These are phyloP conservation scores for Cryptoblepharus egeriae DNA, from an alignment of 2,797 vertebrate species.

Conservation along the genomic window DNA sequence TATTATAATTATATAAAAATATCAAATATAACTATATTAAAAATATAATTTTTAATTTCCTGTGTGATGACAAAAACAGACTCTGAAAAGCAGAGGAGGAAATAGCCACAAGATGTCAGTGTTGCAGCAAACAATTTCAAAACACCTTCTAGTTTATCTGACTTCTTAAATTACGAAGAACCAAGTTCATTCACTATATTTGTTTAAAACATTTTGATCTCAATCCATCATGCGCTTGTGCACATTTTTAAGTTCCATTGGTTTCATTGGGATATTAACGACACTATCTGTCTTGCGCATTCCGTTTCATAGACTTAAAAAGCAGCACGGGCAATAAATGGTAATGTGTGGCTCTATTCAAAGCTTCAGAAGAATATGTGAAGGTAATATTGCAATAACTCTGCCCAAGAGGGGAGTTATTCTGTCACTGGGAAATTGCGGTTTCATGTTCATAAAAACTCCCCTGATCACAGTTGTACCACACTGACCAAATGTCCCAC, in stretches of 20 bases:
- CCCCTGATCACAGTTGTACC: neutral
- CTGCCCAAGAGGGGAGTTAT: neutral
- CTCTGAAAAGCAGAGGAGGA: neutral
- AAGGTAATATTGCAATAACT: constrained; percentile 19
- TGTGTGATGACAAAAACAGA: neutral
- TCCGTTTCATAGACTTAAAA: neutral
- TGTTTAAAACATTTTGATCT: constrained; percentile 7
- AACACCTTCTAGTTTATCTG: constrained; percentile 28
- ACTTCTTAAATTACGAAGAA: constrained; percentile 24
- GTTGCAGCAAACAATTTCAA: constrained; percentile 14
- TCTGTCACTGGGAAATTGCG: neutral
- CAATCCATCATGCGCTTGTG: neutral
- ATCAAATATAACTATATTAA: no score
- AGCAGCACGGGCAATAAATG: neutral
- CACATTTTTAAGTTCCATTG: constrained; percentile 5
- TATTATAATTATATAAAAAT: no score
- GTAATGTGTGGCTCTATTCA: neutral
- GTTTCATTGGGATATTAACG: neutral
- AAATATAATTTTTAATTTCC: no score
- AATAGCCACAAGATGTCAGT: constrained; percentile 66
- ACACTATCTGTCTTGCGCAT: neutral
- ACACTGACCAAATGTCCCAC: neutral
- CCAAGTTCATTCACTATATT: neutral
- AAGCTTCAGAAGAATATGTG: neutral
- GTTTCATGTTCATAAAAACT: neutral